phyloP scores from a whole-genome alignment of 2,113 vertebrate species.

The Genyomyrus donnyi region DNA sequence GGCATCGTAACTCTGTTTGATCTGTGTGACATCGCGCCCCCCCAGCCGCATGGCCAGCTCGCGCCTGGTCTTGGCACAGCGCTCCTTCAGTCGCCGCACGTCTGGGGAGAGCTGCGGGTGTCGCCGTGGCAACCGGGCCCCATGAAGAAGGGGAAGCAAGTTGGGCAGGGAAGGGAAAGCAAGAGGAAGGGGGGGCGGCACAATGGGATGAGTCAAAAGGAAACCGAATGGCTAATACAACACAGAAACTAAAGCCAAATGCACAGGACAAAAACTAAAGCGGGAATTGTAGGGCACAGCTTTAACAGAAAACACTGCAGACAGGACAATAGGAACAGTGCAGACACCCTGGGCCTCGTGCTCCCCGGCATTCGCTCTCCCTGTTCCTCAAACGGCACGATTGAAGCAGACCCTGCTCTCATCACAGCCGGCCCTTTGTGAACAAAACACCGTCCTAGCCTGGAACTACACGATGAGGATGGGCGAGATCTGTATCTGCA shows the following conservation, averaged over 20 bases:
- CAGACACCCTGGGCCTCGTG: not conserved
- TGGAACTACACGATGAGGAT: not conserved
- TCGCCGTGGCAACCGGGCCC: conserved; percentile 39
- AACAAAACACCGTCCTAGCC: not conserved
- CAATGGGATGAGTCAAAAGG: conserved; percentile 32
- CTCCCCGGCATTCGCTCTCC: not conserved
- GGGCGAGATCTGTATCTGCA: not conserved
- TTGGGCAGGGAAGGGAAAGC: conserved; percentile 31
- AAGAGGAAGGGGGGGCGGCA: conserved; percentile 40
- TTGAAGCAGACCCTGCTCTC: not conserved
- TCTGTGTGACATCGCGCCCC: conserved; percentile 69
- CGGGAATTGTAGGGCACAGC: not conserved
- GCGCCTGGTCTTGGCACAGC: conserved; percentile 74
- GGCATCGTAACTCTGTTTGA: conserved; percentile 74
- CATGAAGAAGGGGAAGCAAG: conserved; percentile 37
- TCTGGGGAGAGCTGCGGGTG: conserved; percentile 72
- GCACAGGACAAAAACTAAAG: not conserved
- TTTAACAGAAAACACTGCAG: not conserved
- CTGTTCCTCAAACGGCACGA: not conserved
- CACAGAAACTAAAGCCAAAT: not conserved
- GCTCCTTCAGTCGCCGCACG: conserved; percentile 76
- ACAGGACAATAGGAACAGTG: too few species aligned
- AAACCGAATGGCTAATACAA: not conserved
- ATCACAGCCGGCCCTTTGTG: not conserved
- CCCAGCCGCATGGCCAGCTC: conserved; percentile 76